Evolutionary conservation across 2,113 vertebrate species (phyloP).

Genomic region (Gopherus evgoodei): DNA sequence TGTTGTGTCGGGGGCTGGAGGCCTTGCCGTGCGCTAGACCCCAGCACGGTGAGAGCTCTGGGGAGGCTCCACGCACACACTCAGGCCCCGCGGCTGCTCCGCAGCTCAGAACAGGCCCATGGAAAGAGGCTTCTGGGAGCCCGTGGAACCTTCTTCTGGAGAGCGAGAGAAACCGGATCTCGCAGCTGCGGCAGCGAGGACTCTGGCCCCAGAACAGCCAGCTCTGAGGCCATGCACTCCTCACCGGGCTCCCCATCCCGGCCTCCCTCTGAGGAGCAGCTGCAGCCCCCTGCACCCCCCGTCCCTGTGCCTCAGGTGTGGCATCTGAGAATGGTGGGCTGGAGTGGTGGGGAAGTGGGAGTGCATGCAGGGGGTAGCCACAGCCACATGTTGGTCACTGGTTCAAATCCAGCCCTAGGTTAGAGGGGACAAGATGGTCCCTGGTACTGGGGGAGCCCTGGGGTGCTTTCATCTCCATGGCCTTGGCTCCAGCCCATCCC

Average conservation of each 20-base stretch:
- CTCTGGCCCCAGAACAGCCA: not conserved
- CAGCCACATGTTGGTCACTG: not conserved
- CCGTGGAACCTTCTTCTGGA: not conserved
- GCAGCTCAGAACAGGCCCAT: too few species aligned
- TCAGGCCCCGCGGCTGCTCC: not conserved
- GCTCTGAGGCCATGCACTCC: not conserved
- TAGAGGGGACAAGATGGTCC: too few species aligned
- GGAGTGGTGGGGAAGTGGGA: too few species aligned
- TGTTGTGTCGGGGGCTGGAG: not conserved
- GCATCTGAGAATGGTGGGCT: not conserved
- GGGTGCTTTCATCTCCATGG: too few species aligned
- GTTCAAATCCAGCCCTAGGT: not conserved
- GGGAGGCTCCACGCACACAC: not conserved
- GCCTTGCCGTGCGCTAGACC: not conserved
- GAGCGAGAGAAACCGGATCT: not conserved
- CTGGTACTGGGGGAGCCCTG: not conserved
- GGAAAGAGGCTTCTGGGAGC: not conserved
- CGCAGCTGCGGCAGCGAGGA: not conserved
- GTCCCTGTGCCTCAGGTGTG: not conserved
- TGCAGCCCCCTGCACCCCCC: not conserved
- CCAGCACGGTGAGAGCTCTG: not conserved
- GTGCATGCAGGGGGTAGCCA: too few species aligned
- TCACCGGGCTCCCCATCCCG: not conserved
- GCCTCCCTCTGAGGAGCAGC: not conserved
- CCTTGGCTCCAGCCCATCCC: not conserved